These are phyloP conservation scores for Machimus rusticus DNA, from an alignment of 2,888 invertebrate genomes.

Conservation along the genomic window DNA sequence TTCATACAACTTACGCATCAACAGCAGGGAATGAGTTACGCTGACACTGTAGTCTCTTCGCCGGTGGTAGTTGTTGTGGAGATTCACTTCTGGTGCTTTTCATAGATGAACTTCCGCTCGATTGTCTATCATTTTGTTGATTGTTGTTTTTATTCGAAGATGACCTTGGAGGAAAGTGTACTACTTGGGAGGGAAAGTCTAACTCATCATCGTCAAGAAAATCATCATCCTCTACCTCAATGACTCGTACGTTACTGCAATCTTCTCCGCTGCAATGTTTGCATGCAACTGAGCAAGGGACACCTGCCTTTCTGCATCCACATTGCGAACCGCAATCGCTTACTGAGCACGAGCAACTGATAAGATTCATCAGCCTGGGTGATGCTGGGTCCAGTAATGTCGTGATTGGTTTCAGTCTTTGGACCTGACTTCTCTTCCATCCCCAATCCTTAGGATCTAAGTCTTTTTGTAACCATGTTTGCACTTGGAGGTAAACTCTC, in stretches of 20 bases:
- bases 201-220: not conserved
- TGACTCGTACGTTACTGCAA: not conserved
- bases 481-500: not conserved
- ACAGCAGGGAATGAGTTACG: too few relatives aligned
- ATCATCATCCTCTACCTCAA: not conserved
- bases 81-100: too few relatives aligned
- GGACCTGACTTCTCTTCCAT: not conserved
- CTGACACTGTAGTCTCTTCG: too few relatives aligned
- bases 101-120: too few relatives aligned
- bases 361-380: not conserved
- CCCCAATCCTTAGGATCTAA: not conserved
- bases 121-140: too few relatives aligned
- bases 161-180: not conserved
- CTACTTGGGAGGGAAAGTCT: not conserved
- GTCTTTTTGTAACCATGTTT: not conserved
- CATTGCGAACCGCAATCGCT: not conserved
- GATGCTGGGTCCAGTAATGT: not conserved
- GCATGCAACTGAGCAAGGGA: not conserved
- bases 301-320: not conserved
- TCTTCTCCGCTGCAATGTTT: not conserved
- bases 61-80: too few relatives aligned
- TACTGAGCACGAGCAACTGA: not conserved
- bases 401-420: not conserved
- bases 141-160: too few relatives aligned
- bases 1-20: too few relatives aligned